A percentile compares a stretch with the other conserved stretches of the same genome.
phyloP scores from a whole-genome alignment of 1,140 invertebrate genomes.

The Rhynchophorus ferrugineus region DNA sequence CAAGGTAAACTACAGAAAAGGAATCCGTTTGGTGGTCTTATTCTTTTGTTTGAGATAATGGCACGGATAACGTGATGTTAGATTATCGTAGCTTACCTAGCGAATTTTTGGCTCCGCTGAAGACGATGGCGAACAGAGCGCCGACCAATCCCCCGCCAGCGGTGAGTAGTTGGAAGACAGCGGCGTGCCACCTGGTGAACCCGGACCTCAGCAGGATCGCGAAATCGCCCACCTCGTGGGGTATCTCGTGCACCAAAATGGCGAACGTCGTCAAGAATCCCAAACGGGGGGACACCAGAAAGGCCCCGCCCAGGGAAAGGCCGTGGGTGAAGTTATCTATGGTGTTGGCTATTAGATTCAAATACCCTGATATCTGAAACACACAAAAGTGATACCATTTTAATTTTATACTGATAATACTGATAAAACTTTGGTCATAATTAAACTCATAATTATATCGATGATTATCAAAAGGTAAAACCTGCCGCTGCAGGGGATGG shows the following conservation, averaged over 20 bases:
- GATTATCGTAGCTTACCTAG: no score
- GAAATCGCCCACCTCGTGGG: constrained; percentile 96
- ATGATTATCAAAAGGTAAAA: no score
- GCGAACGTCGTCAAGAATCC: constrained; percentile 89
- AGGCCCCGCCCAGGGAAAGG: constrained; percentile 90
- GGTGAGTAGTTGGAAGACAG: constrained; percentile 84
- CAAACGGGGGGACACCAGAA: constrained; percentile 78
- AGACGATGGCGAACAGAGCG: constrained; percentile 75
- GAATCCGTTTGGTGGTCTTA: no score
- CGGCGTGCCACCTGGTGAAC: constrained; percentile 88
- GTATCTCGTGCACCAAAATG: constrained; percentile 94
- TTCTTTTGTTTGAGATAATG: no score
- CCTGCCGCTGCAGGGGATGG: no score
- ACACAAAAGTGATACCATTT: not conserved
- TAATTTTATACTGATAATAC: no score
- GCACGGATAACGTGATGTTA: no score
- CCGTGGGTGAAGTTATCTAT: constrained; percentile 98
- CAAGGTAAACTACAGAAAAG: no score
- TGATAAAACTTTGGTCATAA: no score
- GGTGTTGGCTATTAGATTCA: constrained; percentile 91
- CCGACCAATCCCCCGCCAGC: constrained; percentile 81
- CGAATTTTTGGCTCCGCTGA: constrained; percentile 68
- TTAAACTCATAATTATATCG: no score
- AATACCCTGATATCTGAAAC: constrained; percentile 75
- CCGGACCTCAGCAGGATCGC: constrained; percentile 91